phyloP scores from a whole-genome alignment of 2,113 vertebrate species.

The Centrocercus urophasianus region DNA sequence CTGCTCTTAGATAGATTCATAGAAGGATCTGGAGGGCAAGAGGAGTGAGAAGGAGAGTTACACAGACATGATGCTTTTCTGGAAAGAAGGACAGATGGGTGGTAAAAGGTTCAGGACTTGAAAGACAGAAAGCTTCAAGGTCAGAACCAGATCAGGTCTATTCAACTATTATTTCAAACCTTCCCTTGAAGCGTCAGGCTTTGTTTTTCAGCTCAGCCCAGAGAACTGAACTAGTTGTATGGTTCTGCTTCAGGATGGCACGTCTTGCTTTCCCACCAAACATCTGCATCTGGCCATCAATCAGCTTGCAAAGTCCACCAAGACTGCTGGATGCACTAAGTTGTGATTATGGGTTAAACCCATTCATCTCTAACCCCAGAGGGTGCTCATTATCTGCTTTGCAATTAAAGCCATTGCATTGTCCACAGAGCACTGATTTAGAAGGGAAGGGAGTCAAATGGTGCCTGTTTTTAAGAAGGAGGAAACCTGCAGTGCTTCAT shows the following conservation, averaged over 20 bases:
- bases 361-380: constrained; percentile 1
- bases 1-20: not conserved
- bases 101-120: not conserved
- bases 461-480: not conserved
- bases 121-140: not conserved
- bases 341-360: constrained; percentile 13
- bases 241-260: not conserved
- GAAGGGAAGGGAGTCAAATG: not conserved
- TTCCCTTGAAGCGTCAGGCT: not conserved
- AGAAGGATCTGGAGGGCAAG: not conserved
- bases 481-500: not conserved
- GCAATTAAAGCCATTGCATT: constrained; percentile 13
- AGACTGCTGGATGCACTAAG: not conserved
- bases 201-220: not conserved
- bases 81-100: not conserved
- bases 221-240: not conserved
- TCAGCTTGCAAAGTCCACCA: constrained; percentile 1
- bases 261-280: not conserved
- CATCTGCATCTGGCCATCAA: not conserved
- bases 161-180: not conserved
- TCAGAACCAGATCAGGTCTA: not conserved
- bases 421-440: not conserved
- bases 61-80: not conserved
- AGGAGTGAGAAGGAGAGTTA: not conserved
- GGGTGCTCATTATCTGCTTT: not conserved